These are phyloP conservation scores for Diogma glabrata DNA, from an alignment of 2,888 invertebrate genomes.

Conservation along the genomic window DNA sequence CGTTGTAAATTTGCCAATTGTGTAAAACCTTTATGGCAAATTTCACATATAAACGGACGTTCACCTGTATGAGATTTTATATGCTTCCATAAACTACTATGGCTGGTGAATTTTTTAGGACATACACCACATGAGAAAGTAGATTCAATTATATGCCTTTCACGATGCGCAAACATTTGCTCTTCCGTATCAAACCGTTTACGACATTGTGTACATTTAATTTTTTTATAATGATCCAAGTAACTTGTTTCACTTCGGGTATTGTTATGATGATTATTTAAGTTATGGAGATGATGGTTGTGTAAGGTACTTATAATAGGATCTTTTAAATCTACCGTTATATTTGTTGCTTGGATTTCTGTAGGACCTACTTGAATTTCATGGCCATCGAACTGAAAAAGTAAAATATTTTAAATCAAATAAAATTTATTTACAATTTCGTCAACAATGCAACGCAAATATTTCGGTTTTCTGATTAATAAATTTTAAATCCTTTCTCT, in stretches of 20 bases:
- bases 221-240: conserved; percentile 10
- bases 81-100: conserved; percentile 17
- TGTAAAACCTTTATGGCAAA: conserved; percentile 17
- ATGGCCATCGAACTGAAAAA: conserved; percentile 7
- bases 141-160: conserved; percentile 13
- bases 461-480: not conserved
- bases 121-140: conserved; percentile 14
- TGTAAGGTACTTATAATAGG: conserved; percentile 1
- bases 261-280: conserved; percentile 1
- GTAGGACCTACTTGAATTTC: conserved; percentile 8
- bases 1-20: conserved; percentile 18
- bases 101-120: conserved; percentile 14
- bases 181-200: conserved; percentile 16
- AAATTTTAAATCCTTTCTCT: not conserved
- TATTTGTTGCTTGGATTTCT: conserved; percentile 5
- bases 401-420: conserved; percentile 7
- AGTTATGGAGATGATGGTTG: conserved; percentile 1
- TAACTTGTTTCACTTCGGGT: conserved; percentile 1
- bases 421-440: not conserved
- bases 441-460: conserved; percentile 5
- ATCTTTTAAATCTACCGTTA: conserved; percentile 5
- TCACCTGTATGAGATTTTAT: conserved; percentile 17
- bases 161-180: conserved; percentile 15
- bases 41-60: conserved; percentile 15
- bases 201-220: conserved; percentile 15